Evolutionary conservation across 1,140 invertebrate genomes (phyloP), one percentile per base, ranked within the genome.

Genomic region (Yoshiicerus persimilis): DNA sequence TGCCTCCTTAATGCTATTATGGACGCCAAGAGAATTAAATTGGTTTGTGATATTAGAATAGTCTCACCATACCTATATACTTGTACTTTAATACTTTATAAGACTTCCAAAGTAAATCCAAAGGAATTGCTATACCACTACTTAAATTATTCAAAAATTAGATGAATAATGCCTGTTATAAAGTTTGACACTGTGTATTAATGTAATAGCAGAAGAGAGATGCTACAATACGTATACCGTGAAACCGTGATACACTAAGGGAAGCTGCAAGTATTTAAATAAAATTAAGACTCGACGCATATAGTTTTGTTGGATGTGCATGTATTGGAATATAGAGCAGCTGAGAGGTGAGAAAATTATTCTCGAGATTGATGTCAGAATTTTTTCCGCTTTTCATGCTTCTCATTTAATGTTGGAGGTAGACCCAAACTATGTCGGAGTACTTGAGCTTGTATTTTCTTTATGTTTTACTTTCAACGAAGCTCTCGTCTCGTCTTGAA

Each of bases 311-410:
- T 8, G 8, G 20, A 20, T 25, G 34, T 70, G 66, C 30, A 70
- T 70, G 32, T 20, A 36, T 16, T 80, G 34, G 30, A 80, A 36
- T 34, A 36, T 80, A 23, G 75, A 80, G 75, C 32, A 80, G 75
- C 32, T 36, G 32, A 80, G 41, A 86, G 64, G 86, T 86, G 64
- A 86, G 86, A 86, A 77, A 86, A 86, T 86, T 39, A 75, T 86
- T 86, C 86, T 86, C 62, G 34, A 86, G 62, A 39, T 75, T 86
- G 62, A 75, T 86, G 62, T 64, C 38, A 41, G 38, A 84, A 84
- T 84, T 84, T 84, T 84, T 41, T 84, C 83, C 83, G 83, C 38
- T 84, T 38, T 25, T 83, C 36, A 83, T 39, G 20, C 77, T 41
- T 34, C 39, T 47, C 47, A 47, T 84, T 84, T 84, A 62, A 47